Evolutionary conservation across 2,888 invertebrate species (phyloP).

Genomic region (Morpho deidamia): DNA sequence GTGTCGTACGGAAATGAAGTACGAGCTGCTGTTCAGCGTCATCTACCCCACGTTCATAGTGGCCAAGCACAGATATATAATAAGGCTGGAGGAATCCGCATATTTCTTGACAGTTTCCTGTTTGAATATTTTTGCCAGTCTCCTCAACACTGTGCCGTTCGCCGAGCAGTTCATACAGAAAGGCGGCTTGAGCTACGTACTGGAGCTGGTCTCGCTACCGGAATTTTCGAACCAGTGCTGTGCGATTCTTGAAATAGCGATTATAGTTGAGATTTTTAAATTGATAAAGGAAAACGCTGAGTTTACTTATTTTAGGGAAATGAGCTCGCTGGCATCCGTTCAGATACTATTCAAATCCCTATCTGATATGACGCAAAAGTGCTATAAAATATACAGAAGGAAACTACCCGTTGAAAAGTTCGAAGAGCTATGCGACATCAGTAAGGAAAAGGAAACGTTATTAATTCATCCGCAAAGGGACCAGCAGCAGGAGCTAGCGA

Average conservation of each 20-base stretch:
- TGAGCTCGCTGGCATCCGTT: constrained; percentile 57
- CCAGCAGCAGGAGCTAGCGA: not conserved
- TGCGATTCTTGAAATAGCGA: constrained; percentile 78
- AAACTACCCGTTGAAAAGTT: constrained; percentile 49
- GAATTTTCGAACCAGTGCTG: constrained; percentile 80
- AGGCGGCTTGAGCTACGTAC: constrained; percentile 75
- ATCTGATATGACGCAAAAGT: constrained; percentile 52
- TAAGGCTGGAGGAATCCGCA: constrained; percentile 62
- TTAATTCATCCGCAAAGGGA: constrained; percentile 24
- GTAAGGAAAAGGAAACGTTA: constrained; percentile 41
- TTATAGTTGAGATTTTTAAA: constrained; percentile 78
- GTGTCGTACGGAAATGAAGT: constrained; percentile 73
- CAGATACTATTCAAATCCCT: constrained; percentile 65
- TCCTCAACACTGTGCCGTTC: constrained; percentile 74
- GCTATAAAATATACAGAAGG: constrained; percentile 50
- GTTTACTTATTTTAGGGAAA: constrained; percentile 48
- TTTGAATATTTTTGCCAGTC: constrained; percentile 77
- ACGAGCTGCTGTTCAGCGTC: constrained; percentile 78
- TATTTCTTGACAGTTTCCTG: constrained; percentile 80
- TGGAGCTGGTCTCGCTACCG: constrained; percentile 71
- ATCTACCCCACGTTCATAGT: constrained; percentile 80
- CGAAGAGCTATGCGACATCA: constrained; percentile 48
- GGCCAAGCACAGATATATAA: constrained; percentile 69
- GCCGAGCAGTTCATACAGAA: constrained; percentile 79
- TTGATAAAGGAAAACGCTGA: constrained; percentile 52